Base-by-base conservation (phyloP, 2,888 invertebrate species). In the Meloe dianella region DNA sequence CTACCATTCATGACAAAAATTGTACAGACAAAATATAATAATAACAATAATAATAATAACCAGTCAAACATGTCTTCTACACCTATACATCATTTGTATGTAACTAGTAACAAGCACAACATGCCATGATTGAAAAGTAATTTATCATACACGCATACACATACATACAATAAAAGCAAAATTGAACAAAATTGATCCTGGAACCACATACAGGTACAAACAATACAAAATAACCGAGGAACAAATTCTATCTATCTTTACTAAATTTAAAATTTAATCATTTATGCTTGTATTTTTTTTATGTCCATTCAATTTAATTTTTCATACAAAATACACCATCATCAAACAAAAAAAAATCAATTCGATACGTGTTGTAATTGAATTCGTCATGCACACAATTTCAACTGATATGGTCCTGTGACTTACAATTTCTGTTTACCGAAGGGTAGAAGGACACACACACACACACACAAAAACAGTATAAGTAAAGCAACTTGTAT, bases 101-200 rank as follows among this genome's bases (percentile, higher is more conserved):
- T 58, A 58, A 58, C 58, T 24, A 22, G 58, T 58, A 58, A 58
- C 58, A 58, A 30, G 58, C 58, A 58, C 58, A 58, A 35, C 58
- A 58, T 35, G 58, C 10, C 30, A 35, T 58, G 58, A 58, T 58
- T 58, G 58, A 58, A 58, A 58, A 58, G 30, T 58, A 35, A 58
- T 58, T 58, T 58, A 58, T 58, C 58, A 58, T 30, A 27, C 20
- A 47, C 47, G 17, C 47, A 17, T 17, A 47, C 47, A 47, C 20
- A 20, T 4, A 47, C 38, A 38, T n/a, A 10, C 38, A 38, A 38
- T 20, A 20, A 17, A 47, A 47, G 6, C 6, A 47, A 47, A 20
- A 47, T 38, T 38, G 5, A 38, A 38, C 38, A 47, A 47, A 47
- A 47, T 17, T 47, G 47, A 47, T 17, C 47, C 17, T 20, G n/a